Conservation (phyloP, 2,888 invertebrate genomes). For the Archaeoteleia sp. region DNA sequence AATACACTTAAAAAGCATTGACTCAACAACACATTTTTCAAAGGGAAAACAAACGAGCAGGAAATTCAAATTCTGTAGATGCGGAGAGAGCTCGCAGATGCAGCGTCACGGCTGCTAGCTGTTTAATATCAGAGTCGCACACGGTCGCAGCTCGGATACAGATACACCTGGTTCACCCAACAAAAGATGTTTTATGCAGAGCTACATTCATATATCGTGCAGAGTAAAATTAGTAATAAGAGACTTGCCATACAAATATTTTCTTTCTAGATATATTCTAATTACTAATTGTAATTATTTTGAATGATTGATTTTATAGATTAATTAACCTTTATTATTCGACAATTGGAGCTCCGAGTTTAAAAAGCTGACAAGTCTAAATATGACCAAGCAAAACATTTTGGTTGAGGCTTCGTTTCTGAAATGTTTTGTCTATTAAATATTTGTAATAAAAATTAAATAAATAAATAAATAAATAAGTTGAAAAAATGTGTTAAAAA, state of each 20-base stretch:
- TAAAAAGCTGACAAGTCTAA: no score
- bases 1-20: slow-evolving; percentile 6
- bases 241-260: no score
- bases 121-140: slow-evolving; percentile 73
- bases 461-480: background rate
- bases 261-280: no score
- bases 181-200: slow-evolving; percentile 12
- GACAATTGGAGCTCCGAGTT: no score
- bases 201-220: slow-evolving; percentile 4
- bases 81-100: slow-evolving; percentile 63
- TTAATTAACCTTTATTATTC: no score
- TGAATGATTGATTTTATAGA: no score
- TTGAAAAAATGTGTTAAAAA: no score
- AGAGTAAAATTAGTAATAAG: slow-evolving; percentile 5
- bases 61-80: slow-evolving; percentile 53
- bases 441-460: no score
- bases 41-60: slow-evolving; percentile 26
- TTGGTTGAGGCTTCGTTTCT: no score
- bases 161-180: slow-evolving; percentile 56
- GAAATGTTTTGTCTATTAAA: no score
- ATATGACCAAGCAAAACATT: no score
- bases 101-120: slow-evolving; percentile 69
- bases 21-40: slow-evolving; percentile 35
- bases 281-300: no score
- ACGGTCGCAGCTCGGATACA: slow-evolving; percentile 70